Percentiles rank a stretch among this genome's conserved stretches.
These are phyloP conservation scores for Tetragonula carbonaria DNA, from an alignment of 2,888 invertebrate genomes.

Conservation along the genomic window DNA sequence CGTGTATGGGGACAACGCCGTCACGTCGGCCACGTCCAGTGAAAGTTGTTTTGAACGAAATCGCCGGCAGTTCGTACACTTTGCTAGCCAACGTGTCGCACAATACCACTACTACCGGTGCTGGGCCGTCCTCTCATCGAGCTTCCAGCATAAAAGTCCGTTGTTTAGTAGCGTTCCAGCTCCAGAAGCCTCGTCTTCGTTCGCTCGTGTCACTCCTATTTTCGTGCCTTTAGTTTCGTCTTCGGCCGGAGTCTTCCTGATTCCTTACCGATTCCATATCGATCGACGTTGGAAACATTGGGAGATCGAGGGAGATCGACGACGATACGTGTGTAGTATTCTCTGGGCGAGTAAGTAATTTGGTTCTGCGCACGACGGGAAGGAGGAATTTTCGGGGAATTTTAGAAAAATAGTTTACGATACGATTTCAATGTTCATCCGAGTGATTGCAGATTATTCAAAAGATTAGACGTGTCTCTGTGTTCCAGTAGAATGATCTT, in stretches of 20 bases:
- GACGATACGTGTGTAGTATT: background rate
- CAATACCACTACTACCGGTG: constrained; percentile 67
- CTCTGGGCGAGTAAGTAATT: background rate
- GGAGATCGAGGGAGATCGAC: too few species aligned
- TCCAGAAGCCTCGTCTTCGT: constrained; percentile 68
- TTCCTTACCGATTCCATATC: background rate
- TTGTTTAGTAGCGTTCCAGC: constrained; percentile 79
- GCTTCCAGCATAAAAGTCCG: constrained; percentile 76
- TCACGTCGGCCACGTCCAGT: constrained; percentile 60
- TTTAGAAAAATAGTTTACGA: background rate
- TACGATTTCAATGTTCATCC: background rate
- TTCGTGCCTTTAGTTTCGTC: constrained; percentile 5
- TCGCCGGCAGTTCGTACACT: constrained; percentile 64
- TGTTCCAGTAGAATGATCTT: too few species aligned
- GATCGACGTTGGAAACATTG: background rate
- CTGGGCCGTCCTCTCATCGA: constrained; percentile 67
- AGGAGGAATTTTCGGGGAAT: too few species aligned
- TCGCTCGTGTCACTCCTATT: constrained; percentile 50
- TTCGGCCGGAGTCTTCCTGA: background rate
- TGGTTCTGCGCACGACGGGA: background rate
- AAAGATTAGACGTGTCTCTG: too few species aligned
- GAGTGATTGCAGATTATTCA: too few species aligned
- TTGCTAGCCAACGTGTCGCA: constrained; percentile 61
- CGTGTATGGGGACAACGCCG: constrained; percentile 29
- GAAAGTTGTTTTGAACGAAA: constrained; percentile 74